Evolutionary conservation across 2,888 invertebrate genomes (phyloP), one percentile per base, ranked within the genome.

Genomic region (Pyrocoelia pectoralis): DNA sequence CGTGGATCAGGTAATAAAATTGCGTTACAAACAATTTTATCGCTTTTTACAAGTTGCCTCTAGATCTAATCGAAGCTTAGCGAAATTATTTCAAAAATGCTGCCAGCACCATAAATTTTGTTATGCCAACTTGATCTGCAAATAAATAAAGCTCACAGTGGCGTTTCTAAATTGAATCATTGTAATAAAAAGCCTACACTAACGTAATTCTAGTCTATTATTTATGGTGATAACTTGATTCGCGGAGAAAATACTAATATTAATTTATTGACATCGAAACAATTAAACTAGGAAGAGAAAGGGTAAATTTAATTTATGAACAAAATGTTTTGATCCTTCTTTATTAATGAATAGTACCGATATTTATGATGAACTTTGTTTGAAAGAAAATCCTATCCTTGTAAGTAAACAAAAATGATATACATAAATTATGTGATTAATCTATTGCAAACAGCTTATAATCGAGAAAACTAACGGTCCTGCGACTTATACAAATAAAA

Each of bases 1-100:
- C 53, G 40, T 54, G 55, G 54, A 53, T 51, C 58, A 50, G 55
- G 55, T 63, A 60, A 56, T 60, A 56, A 41, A 19, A 40, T 46
- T 18, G 33, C 33, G 8, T 33, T 33, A 33, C 33, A 33, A 33
- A 33, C 28, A 38, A 29, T 61, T 56, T 61, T 43, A 43, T 43
- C 43, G 43, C 6, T 15, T 43, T 15, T 43, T 43, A 4, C 55
- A 46, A 61, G 61, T 33, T 15, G 55, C 38, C 5, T 12, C 33
- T 33, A 33, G 2, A 8, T 33, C 33, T 33, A 33, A n/a, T 33
- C 9, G 24, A 24, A 24, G 24, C 24, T 24, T 5, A 3, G 24
- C 24, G 24, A 6, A 24, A 24, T 24, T n/a, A n/a, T 24, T 24
- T 3, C 24, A 6, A 24, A 24, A 24, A 24, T 24, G 4, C 24